Conservation (phyloP, 2,888 invertebrate species). For the Lasioglossum calceatum region DNA sequence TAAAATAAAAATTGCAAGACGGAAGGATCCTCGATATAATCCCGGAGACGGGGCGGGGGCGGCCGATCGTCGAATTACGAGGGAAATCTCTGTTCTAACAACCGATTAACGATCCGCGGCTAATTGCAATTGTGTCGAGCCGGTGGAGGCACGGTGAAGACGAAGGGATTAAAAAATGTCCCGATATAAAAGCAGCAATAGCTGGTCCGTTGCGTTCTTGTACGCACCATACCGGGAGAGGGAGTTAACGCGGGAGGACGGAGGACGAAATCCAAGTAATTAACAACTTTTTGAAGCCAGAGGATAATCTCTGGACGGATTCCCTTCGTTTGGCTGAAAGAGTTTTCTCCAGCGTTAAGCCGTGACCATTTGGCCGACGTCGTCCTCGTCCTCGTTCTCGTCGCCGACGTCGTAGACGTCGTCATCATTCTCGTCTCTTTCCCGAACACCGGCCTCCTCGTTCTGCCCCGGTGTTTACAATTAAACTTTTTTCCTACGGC, state of each 20-base stretch:
- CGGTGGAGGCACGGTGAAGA: conserved; percentile 63
- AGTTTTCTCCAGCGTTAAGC: conserved; percentile 82
- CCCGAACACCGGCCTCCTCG: conserved; percentile 71
- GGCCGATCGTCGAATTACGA: conserved; percentile 66
- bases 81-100: conserved; percentile 66
- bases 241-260: conserved; percentile 67
- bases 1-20: conserved; percentile 16
- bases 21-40: conserved; percentile 52
- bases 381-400: conserved; percentile 73
- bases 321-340: conserved; percentile 84
- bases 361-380: conserved; percentile 84
- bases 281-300: conserved; percentile 84
- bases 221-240: conserved; percentile 61
- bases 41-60: background rate
- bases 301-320: conserved; percentile 84
- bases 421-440: conserved; percentile 74
- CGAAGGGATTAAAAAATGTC: conserved; percentile 77
- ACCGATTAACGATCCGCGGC: conserved; percentile 73
- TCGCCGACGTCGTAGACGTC: conserved; percentile 68
- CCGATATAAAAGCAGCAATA: conserved; percentile 74
- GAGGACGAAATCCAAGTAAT: conserved; percentile 83
- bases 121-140: conserved; percentile 77
- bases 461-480: conserved; percentile 82
- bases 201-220: conserved; percentile 63
- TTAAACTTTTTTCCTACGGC: conserved; percentile 80